Evolutionary conservation across 2,113 vertebrate species (phyloP), one percentile per base, ranked within the genome.

Genomic region (Rostratula benghalensis): DNA sequence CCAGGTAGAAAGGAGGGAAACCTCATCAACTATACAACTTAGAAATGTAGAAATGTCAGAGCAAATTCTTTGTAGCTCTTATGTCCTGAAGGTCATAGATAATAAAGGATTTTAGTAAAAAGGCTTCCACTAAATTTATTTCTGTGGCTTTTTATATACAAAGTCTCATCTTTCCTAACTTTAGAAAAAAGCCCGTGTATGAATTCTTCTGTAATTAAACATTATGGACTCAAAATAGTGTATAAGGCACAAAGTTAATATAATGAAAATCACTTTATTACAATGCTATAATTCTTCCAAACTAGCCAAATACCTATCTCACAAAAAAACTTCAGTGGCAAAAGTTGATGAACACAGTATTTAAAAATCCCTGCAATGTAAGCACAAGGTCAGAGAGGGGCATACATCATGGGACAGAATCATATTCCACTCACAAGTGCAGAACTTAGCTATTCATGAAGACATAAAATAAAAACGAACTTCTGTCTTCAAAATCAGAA

Each of bases 1-100:
- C 35, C 39, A 85, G 37, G 80, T 84, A 91, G 33, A 89, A 88
- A 89, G 24, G 57, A 89, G 74, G 41, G 8, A 70, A 90, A 71
- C 4, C 13, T 70, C 30, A 79, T 89, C 87, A 93, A 65, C 41
- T 53, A 59, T 60, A 46, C 33, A 74, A 81, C 17, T 65, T 1
- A 95, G 59, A 93, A 95, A 92, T 20, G 27, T 1, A 95, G 59
- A 93, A 95, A 92, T 20, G 27, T 6, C 16, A 81, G 14, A 89
- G 28, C 1, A 92, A 89, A 91, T 68, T 57, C 7, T 79, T 71
- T 94, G 51, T 68, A 79, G n/a, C 19, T 74, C 4, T 77, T 78
- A 50, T 23, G 15, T 83, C 79, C 78, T 78, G 25, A 76, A 19
- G 74, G 70, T 78, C 23, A 89, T 13, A 95, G 39, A 27, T 35